Base-by-base conservation (phyloP, 2,888 invertebrate genomes). In the Psylliodes chrysocephalus region DNA sequence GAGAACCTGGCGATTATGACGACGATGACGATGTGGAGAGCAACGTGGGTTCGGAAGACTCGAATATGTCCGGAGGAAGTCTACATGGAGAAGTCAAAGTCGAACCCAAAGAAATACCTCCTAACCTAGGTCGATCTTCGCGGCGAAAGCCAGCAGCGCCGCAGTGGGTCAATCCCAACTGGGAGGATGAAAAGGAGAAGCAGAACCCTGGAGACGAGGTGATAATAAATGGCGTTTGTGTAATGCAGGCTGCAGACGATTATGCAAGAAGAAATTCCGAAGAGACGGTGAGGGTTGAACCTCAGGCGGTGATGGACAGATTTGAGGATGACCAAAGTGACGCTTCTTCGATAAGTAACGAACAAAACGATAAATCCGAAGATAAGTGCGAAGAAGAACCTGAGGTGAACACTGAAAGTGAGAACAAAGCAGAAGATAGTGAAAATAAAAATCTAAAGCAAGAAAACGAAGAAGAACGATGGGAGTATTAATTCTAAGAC, bases 121-220 rank as follows among this genome's bases (percentile, higher is more conserved):
- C 72, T 55, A 82, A 78, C 52, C 77, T 76, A 65, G 78, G 81
- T 1, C 75, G 90, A 75, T 86, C 88, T 46, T 93, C 91, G 60
- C 85, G 95, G 68, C 88, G 97, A 76, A 98, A 98, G 85, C 95
- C 96, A 0, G 96, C 95, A 0, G 96, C 96, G 56, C 97, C 98
- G 1, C 96, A 98, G 83, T 96, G 97, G 95, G 95, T 97, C 2
- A 96, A 96, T 82, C 97, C 97, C 5, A 94, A 94, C 75, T 93
- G 93, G 93, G 92, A 92, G 77, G 92, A 92, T 78, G 85, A 85
- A 60, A 82, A 82, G 55, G 87, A 87, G 71, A 85, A 86, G 71
- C 85, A 86, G 81, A 77, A 84, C 82, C 85, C 86, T 81, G 78
- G 85, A 82, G 91, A 91, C 76, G 94, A 94, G 79, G 93, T 94